Base-by-base conservation (phyloP, 2,113 vertebrate species). In the Heterotis niloticus region DNA sequence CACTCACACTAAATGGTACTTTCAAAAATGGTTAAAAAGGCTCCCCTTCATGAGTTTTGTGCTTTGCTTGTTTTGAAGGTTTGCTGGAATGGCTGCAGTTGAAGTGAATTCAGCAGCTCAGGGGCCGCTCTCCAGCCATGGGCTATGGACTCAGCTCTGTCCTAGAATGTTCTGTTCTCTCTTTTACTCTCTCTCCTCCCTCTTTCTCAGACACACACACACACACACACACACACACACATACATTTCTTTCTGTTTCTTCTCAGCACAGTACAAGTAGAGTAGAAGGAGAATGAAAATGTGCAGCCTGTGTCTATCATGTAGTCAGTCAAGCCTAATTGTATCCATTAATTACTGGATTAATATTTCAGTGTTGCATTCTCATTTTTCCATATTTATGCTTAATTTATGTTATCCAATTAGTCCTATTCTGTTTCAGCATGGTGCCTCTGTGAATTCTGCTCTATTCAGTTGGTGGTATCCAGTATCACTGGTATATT, bases 291-390 rank as follows among this genome's bases (percentile, higher is more conserved):
- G 79, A 71, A 84, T 81, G 81, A 82, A 44, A 44, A 79, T 76
- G 74, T 78, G 82, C 66, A 54, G 77, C 52, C 52, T 72, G 29
- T 82, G 81, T 82, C 72, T 77, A 72, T 72, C 66, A 80, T 76
- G 78, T 83, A 86, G 78, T 84, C 80, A 79, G 72, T 77, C 59
- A n/a, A 57, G 24, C 81, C 68, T 89, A 86, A 87, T 90, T 84
- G 82, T 85, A 87, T 77, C 75, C 56, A 64, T 66, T 84, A 85
- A 91, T 87, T 88, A 86, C 70, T 7, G n/a, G 79, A 76, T 84
- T 84, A 83, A 83, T 87, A 85, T 80, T 85, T 88, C 64, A 85
- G 79, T 59, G 78, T 82, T 84, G 66, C 82, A 51, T 76, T 77
- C 74, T 68, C 68, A 82, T 85, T 84, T 87, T 69, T 84, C 51